phyloP scores from a whole-genome alignment of 2,888 invertebrate species.

The Tipula lateralis region DNA sequence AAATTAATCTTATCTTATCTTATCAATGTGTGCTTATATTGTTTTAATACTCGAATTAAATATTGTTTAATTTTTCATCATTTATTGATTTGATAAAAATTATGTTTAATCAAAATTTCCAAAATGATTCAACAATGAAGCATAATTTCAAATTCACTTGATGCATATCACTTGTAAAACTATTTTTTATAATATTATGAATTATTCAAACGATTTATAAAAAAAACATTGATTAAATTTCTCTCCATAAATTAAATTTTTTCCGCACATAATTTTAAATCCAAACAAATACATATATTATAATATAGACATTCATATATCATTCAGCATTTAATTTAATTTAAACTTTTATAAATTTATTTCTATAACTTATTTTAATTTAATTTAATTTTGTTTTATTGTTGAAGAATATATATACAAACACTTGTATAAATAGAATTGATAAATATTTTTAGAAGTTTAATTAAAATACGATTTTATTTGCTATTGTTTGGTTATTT shows the following conservation, averaged over 20 bases:
- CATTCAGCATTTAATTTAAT: neutral
- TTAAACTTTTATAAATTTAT: neutral
- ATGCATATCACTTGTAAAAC: neutral
- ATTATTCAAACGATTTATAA: neutral
- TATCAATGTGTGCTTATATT: too few species aligned
- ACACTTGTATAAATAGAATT: neutral
- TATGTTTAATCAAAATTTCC: neutral
- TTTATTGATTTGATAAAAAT: neutral
- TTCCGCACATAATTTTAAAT: neutral
- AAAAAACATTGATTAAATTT: neutral
- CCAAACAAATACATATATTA: conserved; percentile 24
- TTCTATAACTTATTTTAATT: neutral
- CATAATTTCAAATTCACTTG: neutral
- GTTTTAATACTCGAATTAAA: neutral
- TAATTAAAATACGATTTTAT: conserved; percentile 1
- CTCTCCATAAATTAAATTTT: neutral
- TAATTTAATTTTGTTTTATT: neutral
- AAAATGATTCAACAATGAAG: neutral
- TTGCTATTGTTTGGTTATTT: neutral
- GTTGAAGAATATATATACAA: neutral
- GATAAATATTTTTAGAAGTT: neutral
- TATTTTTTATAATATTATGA: neutral
- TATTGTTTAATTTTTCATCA: neutral
- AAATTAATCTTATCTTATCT: neutral
- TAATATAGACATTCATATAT: too few species aligned